Percentiles rank a stretch among this genome's conserved stretches.
These are phyloP conservation scores for Nannospalax galili DNA, from an alignment of 2,113 vertebrate genomes.

Conservation along the genomic window DNA sequence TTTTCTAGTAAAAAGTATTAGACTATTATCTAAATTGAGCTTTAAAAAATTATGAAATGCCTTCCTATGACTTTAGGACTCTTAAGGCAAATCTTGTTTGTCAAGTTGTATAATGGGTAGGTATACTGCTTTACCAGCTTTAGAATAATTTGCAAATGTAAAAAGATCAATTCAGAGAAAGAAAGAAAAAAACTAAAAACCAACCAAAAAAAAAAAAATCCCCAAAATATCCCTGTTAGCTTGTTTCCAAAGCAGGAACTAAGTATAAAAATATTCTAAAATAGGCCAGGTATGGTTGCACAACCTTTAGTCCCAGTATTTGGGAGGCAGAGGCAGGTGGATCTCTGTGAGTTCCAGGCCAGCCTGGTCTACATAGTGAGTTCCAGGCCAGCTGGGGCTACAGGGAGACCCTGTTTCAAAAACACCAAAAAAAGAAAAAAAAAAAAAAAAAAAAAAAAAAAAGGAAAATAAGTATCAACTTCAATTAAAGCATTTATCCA, in stretches of 20 bases:
- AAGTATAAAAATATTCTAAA: constrained; percentile 50
- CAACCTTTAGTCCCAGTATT: constrained; percentile 24
- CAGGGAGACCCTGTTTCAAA: too few species aligned
- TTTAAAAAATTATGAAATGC: constrained; percentile 12
- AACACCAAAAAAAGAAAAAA: too few species aligned
- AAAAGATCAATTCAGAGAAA: constrained; percentile 62
- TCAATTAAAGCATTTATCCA: constrained; percentile 53
- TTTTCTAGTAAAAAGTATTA: constrained; percentile 36
- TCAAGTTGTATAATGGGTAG: not conserved
- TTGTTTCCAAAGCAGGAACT: constrained; percentile 66
- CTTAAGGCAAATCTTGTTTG: not conserved
- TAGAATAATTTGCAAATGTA: constrained; percentile 18
- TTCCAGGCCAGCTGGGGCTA: too few species aligned
- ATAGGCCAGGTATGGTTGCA: too few species aligned
- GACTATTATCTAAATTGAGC: constrained; percentile 22
- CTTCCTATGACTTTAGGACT: constrained; percentile 39
- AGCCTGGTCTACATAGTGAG: not conserved
- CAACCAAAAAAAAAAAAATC: too few species aligned
- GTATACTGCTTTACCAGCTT: constrained; percentile 17
- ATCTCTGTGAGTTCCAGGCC: not conserved
- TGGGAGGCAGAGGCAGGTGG: not conserved
- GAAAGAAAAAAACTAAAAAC: too few species aligned
- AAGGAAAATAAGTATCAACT: constrained; percentile 60
- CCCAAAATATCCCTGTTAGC: constrained; percentile 67
- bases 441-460: too few species aligned